Conservation (phyloP, 2,888 invertebrate species). For the Ephialtes manifestator region DNA sequence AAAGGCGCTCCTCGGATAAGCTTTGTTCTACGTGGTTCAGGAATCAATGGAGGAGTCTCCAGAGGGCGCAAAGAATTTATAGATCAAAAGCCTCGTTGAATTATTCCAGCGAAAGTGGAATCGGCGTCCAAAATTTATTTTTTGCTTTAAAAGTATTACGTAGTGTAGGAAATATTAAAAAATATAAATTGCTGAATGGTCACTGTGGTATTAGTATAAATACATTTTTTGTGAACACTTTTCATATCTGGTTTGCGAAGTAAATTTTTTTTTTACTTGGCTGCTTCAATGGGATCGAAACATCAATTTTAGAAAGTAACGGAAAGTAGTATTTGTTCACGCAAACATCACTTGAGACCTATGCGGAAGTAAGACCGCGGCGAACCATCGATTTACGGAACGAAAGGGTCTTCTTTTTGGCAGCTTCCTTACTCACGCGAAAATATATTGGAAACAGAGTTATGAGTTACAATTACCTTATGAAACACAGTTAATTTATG, state of each 20-base stretch:
- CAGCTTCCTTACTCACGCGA: not conserved
- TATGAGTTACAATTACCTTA: too few species aligned
- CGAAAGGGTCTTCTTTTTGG: constrained; percentile 13
- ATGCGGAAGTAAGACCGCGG: constrained; percentile 25
- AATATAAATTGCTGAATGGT: not conserved
- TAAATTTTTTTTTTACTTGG: not conserved
- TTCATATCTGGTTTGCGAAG: not conserved
- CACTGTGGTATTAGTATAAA: not conserved
- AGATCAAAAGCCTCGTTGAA: constrained; percentile 58
- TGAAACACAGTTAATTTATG: too few species aligned
- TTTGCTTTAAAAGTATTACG: not conserved
- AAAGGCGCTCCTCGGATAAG: constrained; percentile 26
- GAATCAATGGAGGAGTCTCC: constrained; percentile 51
- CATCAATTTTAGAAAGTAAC: not conserved
- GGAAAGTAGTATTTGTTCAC: not conserved
- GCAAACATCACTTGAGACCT: constrained; percentile 9
- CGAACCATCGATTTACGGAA: constrained; percentile 25
- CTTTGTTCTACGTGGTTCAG: constrained; percentile 61
- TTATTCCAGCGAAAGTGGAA: constrained; percentile 36
- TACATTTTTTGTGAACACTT: not conserved
- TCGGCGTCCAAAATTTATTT: not conserved
- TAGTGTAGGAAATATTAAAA: not conserved
- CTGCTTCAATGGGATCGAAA: not conserved
- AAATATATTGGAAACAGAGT: too few species aligned
- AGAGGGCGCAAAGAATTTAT: constrained; percentile 47